Conservation (phyloP, 2,888 invertebrate species). For the Nemotelus pantherinus region DNA sequence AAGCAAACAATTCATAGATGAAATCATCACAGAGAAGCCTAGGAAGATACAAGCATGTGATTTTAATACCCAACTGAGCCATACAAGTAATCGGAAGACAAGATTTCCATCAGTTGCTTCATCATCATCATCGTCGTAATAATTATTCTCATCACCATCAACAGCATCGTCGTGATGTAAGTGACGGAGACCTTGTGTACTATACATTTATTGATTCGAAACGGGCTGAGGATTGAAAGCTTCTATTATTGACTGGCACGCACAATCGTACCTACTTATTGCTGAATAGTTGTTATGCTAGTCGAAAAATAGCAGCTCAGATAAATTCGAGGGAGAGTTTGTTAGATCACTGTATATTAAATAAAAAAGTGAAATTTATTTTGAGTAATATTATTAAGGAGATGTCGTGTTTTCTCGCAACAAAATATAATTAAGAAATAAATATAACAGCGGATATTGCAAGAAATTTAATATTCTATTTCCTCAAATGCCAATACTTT, state of each 20-base stretch:
- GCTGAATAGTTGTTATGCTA: too few species aligned
- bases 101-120: slow-evolving; percentile 31
- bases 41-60: background rate
- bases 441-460: too few species aligned
- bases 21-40: background rate
- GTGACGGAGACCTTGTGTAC: slow-evolving; percentile 35
- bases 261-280: background rate
- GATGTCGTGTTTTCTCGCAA: too few species aligned
- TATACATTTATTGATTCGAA: slow-evolving; percentile 21
- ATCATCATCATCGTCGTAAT: slow-evolving; percentile 30
- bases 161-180: slow-evolving; percentile 23
- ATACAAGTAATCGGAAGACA: slow-evolving; percentile 29
- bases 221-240: slow-evolving; percentile 16
- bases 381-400: too few species aligned
- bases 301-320: too few species aligned
- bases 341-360: too few species aligned
- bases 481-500: too few species aligned
- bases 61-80: background rate
- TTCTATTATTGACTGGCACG: slow-evolving; percentile 1
- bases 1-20: background rate
- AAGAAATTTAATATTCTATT: too few species aligned
- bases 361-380: too few species aligned
- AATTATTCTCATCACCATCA: slow-evolving; percentile 11
- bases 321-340: too few species aligned
- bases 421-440: too few species aligned